Base-by-base conservation (phyloP, 2,113 vertebrate species). In the Polyodon spathula region DNA sequence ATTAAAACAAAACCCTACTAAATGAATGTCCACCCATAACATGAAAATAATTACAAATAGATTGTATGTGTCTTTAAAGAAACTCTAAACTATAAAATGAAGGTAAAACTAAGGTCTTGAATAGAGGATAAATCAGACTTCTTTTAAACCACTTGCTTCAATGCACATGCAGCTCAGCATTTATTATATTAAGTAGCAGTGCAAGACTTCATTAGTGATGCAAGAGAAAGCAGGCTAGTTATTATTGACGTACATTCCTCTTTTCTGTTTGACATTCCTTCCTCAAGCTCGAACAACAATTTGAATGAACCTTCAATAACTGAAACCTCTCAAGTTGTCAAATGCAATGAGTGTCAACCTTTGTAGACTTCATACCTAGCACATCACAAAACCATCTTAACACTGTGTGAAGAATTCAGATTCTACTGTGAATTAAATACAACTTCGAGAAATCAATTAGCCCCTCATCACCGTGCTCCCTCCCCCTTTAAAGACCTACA, bases 351-450 rank as follows among this genome's bases (percentile, higher is more conserved):
- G 15, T n/a, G 15, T 50, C 48, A 50, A 50, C 48, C 48, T 12
- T n/a, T 50, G 48, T 6, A 6, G 1, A 72, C 41, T 66, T 62
- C 61, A 70, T 63, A 70, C 12, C 48, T 58, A 66, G 64, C 60
- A 65, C 64, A 77, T 73, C 40, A 66, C 43, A 51, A 27, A 44
- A 72, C 62, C 68, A 27, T 27, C 27, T 27, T 66, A 59, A 53
- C 62, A 62, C 73, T 70, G 68, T 63, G 53, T 60, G 27, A 27
- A 27, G 27, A 27, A 27, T 3, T 27, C 27, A 27, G 27, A 27
- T 27, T 27, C 27, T 27, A 27, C 3, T 27, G 27, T 27, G 27
- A 27, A 27, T 3, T 27, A 27, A 27, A 27, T 27, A 27, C 27
- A 27, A 27, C 27, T 27, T 27, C 27, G 27, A 27, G 27, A 27